A percentile compares a stretch with the other conserved stretches of the same genome.
These are phyloP conservation scores for Drosophila leontia DNA, from an alignment of 1,140 invertebrate species.

Conservation along the genomic window DNA sequence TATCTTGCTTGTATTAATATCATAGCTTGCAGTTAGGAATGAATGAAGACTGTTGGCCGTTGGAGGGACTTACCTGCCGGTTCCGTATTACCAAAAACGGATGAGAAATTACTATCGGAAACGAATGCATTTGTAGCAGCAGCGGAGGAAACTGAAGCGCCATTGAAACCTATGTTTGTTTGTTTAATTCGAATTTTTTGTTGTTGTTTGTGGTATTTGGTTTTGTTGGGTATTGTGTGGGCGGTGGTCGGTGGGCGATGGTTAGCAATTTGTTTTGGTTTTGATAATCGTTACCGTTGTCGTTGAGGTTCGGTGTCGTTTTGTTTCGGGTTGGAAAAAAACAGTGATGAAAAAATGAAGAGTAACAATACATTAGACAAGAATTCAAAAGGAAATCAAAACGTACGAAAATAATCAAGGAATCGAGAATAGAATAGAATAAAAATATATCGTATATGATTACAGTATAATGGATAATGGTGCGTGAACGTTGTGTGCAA, in stretches of 20 bases:
- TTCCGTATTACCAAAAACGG: slow-evolving; percentile 92
- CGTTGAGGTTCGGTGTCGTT: slow-evolving; percentile 49
- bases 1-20: slow-evolving; percentile 13
- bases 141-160: slow-evolving; percentile 86
- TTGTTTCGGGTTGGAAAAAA: slow-evolving; percentile 60
- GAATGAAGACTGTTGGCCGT: slow-evolving; percentile 40
- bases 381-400: slow-evolving; percentile 69
- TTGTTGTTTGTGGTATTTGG: slow-evolving; percentile 46
- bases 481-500: slow-evolving; percentile 56
- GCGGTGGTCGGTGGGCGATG: slow-evolving; percentile 31
- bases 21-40: slow-evolving; percentile 51
- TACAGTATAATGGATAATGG: slow-evolving; percentile 47
- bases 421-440: slow-evolving; percentile 35
- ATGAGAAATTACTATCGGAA: slow-evolving; percentile 93
- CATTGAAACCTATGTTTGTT: slow-evolving; percentile 85
- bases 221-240: slow-evolving; percentile 48
- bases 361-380: slow-evolving; percentile 82
- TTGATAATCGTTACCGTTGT: slow-evolving; percentile 43
- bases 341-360: slow-evolving; percentile 80
- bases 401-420: slow-evolving; percentile 58
- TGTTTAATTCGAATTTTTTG: slow-evolving; percentile 23
- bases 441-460: slow-evolving; percentile 30
- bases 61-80: slow-evolving; percentile 88
- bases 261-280: slow-evolving; percentile 40
- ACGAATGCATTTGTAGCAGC: slow-evolving; percentile 92